Conservation (phyloP, 2,888 invertebrate species). For the Netelia virgata region DNA sequence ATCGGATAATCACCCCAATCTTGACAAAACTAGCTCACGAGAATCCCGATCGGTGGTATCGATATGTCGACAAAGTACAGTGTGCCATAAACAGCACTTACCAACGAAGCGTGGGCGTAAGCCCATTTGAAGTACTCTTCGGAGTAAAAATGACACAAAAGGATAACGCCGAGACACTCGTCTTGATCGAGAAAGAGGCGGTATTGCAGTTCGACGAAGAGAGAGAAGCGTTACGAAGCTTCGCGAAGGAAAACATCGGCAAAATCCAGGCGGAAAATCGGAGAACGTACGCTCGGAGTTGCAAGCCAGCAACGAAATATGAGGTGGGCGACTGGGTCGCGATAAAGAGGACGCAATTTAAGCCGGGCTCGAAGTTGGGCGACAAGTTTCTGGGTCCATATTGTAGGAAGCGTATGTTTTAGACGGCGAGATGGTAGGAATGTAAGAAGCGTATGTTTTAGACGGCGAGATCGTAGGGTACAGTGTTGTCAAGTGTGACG, state of each 20-base stretch:
- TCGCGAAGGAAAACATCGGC: background rate
- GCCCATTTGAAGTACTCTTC: constrained; percentile 32
- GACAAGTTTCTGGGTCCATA: constrained; percentile 69
- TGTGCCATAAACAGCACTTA: constrained; percentile 11
- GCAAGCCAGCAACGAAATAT: background rate
- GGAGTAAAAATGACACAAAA: constrained; percentile 24
- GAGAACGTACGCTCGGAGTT: background rate
- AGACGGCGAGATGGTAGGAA: too few species aligned
- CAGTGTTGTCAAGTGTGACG: too few species aligned
- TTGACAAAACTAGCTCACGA: constrained; percentile 63
- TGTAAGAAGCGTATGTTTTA: too few species aligned
- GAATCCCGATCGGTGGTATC: constrained; percentile 40
- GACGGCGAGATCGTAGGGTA: too few species aligned
- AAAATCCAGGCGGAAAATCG: constrained; percentile 52
- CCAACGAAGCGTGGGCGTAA: constrained; percentile 6
- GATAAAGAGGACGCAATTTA: constrained; percentile 67
- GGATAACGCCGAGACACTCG: constrained; percentile 63
- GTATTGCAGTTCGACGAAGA: constrained; percentile 1
- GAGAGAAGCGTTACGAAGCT: background rate
- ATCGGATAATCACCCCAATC: constrained; percentile 24
- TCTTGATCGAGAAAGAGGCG: background rate
- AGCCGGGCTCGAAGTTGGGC: constrained; percentile 65
- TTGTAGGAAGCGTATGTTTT: too few species aligned
- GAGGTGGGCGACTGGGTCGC: constrained; percentile 35
- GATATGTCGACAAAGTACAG: constrained; percentile 17